These are phyloP conservation scores for Patella depressa DNA, from an alignment of 2,888 invertebrate genomes.

Conservation along the genomic window DNA sequence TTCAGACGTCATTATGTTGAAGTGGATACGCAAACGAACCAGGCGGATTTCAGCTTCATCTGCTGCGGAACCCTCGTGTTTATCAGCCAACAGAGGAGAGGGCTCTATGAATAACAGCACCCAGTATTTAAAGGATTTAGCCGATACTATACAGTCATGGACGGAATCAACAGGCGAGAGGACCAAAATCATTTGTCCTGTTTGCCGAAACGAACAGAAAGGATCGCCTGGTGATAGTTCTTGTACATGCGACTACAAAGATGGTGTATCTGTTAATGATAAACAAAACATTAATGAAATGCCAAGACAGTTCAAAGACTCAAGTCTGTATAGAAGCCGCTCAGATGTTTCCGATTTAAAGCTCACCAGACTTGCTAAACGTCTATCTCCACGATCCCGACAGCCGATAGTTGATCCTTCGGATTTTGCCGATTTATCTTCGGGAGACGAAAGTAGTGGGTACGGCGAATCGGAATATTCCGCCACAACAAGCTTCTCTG, in stretches of 20 bases:
- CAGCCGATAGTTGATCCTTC: neutral
- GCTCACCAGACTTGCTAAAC: neutral
- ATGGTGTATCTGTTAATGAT: neutral
- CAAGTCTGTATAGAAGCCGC: neutral
- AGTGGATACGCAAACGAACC: neutral
- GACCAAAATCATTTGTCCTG: neutral
- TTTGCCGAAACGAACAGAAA: neutral
- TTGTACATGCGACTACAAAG: neutral
- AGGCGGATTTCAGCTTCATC: neutral
- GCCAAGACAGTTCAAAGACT: neutral
- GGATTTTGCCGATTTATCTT: neutral
- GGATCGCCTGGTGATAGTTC: neutral
- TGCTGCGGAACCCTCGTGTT: neutral
- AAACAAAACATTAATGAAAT: neutral
- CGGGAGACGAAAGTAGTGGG: neutral
- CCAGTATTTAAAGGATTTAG: neutral
- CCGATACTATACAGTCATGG: neutral
- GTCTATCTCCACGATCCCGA: neutral
- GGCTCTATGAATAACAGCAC: neutral
- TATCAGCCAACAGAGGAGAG: neutral
- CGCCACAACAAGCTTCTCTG: neutral
- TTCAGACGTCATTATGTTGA: constrained; percentile 3
- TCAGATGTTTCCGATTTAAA: constrained; percentile 1
- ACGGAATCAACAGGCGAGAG: too few relatives aligned
- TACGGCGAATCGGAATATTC: constrained; percentile 1